A percentile compares a stretch with the other conserved stretches of the same genome.
Conservation (phyloP, 2,797 vertebrate genomes). For the Gymnothorax javanicus region DNA sequence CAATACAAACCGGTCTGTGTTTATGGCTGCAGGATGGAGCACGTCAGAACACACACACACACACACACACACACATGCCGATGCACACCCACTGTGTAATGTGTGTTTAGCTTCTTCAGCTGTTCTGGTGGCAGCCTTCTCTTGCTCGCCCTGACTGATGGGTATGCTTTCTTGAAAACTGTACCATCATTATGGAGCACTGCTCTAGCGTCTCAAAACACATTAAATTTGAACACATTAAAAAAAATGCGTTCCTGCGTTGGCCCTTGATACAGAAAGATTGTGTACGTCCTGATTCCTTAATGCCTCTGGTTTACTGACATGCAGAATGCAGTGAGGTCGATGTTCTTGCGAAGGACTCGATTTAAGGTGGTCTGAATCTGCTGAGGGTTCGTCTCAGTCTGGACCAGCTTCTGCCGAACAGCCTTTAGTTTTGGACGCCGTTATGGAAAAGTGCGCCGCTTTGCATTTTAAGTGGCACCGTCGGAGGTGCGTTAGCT, state of each 20-base stretch:
- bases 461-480: not conserved
- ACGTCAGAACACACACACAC: slow-evolving; percentile 64
- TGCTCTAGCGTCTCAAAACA: no score
- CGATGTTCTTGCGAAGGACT: not conserved
- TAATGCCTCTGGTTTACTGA: no score
- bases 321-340: not conserved
- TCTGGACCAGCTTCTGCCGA: not conserved
- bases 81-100: slow-evolving; percentile 51
- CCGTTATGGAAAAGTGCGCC: not conserved
- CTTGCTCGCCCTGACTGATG: slow-evolving; percentile 51
- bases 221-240: no score
- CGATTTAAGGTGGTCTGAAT: not conserved
- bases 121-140: slow-evolving; percentile 59
- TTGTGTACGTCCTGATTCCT: no score
- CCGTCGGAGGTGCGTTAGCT: not conserved
- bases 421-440: not conserved
- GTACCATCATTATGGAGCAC: no score
- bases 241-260: no score
- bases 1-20: slow-evolving; percentile 73
- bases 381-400: not conserved
- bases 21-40: slow-evolving; percentile 68
- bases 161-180: not conserved
- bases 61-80: slow-evolving; percentile 39
- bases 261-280: no score
- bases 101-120: slow-evolving; percentile 66